Evolutionary conservation across 2,113 vertebrate species (phyloP), one percentile per base, ranked within the genome.

Genomic region (Laticauda laticaudata): DNA sequence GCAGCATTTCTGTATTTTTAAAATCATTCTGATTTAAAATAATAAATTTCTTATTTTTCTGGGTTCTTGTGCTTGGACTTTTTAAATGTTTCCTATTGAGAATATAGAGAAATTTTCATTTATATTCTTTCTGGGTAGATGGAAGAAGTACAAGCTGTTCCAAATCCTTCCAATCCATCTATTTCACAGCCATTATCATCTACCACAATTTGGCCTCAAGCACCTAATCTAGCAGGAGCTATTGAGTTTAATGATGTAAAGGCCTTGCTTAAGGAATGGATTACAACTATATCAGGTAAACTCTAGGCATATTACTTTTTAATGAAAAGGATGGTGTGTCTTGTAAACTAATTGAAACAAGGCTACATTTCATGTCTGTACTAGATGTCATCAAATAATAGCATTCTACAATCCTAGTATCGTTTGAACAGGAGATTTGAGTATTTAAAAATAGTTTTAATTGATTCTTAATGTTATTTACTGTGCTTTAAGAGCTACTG

Each of bases 191-290:
- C 94, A 12, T 93, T 96, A 6, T 90, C 94, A 0, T 89, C 93
- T 3, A 95, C 96, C 93, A 91, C 94, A 0, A 92, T 89, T 15
- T 95, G 97, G 93, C 98, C 98, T 0, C 98, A 97, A 1, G 96
- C 97, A 85, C 99, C 99, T 54, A 98, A 98, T 39, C 95, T 99
- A 1, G 99, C 99, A 0, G 99, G 99, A 95, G 99, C 99, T 61
- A 98, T 98, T 29, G 98, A 99, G n/a, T 97, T 99, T 94, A 98
- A 91, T 0, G 99, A 99, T 59, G 98, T 99, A 81, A 99, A 98
- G 97, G 98, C 97, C 0, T 96, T 99, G 93, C 95, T 99, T 56
- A 98, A 97, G 93, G 99, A 99, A 89, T 99, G 99, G 99, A 99
- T 99, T 97, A 99, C 99, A 61, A 99, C 98, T 29, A 99, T 99